Percentiles rank a stretch among this genome's conserved stretches.
Evolutionary conservation across 2,113 vertebrate genomes (phyloP).

Genomic region (Sinocyclocheilus maitianheensis): DNA sequence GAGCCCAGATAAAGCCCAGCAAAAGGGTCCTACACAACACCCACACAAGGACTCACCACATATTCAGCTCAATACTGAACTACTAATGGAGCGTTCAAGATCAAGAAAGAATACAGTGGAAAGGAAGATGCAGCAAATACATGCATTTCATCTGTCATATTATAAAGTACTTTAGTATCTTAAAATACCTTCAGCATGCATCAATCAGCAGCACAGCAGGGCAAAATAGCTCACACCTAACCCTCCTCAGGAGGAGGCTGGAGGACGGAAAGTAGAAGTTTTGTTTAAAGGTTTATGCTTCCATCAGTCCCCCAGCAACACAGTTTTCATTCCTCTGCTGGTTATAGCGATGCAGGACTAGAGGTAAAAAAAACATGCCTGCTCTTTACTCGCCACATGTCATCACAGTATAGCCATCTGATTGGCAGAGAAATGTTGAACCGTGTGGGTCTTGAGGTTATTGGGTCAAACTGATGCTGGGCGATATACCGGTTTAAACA

Average conservation of each 20-base stretch:
- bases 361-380: slow-evolving; percentile 31
- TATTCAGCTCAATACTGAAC: background rate
- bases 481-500: too few species aligned
- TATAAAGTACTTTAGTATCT: slow-evolving; percentile 17
- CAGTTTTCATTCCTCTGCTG: slow-evolving; percentile 11
- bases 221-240: slow-evolving; percentile 24
- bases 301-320: slow-evolving; percentile 24
- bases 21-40: slow-evolving; percentile 26
- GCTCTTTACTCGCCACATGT: background rate
- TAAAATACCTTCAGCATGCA: slow-evolving; percentile 13
- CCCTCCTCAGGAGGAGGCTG: background rate
- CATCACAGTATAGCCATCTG: background rate
- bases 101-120: slow-evolving; percentile 24
- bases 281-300: background rate
- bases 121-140: slow-evolving; percentile 1
- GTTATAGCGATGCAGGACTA: background rate
- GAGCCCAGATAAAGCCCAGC: slow-evolving; percentile 14
- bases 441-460: background rate
- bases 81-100: background rate
- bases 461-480: background rate
- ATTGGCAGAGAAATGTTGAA: background rate
- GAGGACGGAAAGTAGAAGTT: background rate
- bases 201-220: background rate
- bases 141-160: background rate
- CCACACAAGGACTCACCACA: slow-evolving; percentile 42